Evolutionary conservation across 2,888 invertebrate species (phyloP).

Genomic region (Teinopalpus imperialis): DNA sequence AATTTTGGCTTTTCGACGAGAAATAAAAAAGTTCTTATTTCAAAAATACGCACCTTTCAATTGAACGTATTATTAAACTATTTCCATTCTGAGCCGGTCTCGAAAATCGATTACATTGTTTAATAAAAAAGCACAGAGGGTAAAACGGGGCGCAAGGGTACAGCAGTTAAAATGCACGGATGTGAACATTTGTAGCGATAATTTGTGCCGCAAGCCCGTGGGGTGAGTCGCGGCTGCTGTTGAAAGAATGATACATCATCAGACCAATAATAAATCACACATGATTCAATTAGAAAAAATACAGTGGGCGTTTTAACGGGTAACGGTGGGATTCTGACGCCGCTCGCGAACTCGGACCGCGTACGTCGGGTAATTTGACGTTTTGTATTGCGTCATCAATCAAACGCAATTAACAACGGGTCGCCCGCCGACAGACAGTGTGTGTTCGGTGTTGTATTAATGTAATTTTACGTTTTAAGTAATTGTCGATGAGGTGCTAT

Average conservation of each 20-base stretch:
- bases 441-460: constrained; percentile 6
- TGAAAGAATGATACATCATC: constrained; percentile 82
- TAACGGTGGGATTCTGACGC: constrained; percentile 67
- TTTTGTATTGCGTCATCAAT: constrained; percentile 74
- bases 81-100: not conserved
- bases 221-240: constrained; percentile 75
- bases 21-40: not conserved
- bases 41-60: not conserved
- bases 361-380: constrained; percentile 72
- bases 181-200: constrained; percentile 78
- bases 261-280: constrained; percentile 81
- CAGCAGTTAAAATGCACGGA: constrained; percentile 70
- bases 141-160: constrained; percentile 48
- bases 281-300: constrained; percentile 82
- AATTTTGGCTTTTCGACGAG: too few relatives aligned
- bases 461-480: too few relatives aligned
- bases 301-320: constrained; percentile 53
- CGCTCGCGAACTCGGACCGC: constrained; percentile 47
- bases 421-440: constrained; percentile 7
- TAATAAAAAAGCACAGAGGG: constrained; percentile 65
- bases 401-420: constrained; percentile 66
- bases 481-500: too few relatives aligned
- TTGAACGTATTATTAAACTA: constrained; percentile 11
- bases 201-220: constrained; percentile 70
- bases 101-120: constrained; percentile 50